These are phyloP conservation scores for Saguinus oedipus DNA, from an alignment of 2,797 vertebrate species.

Conservation along the genomic window DNA sequence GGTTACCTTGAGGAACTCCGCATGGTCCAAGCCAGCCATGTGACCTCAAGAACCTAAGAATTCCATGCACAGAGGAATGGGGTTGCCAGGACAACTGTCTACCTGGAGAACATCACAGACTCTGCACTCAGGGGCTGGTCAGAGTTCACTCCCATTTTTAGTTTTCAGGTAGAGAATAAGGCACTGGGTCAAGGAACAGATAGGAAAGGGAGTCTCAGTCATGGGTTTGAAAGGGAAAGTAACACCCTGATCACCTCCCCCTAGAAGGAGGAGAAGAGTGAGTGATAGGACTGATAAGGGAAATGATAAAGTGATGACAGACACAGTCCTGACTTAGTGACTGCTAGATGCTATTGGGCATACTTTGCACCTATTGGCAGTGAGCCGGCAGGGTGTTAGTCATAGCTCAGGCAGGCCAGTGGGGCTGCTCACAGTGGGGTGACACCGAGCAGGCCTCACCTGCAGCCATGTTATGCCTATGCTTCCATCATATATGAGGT, in stretches of 20 bases:
- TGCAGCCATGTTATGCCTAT: neutral
- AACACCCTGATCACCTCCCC: neutral
- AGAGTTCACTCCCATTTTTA: neutral
- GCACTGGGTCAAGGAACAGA: neutral
- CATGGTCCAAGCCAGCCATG: neutral
- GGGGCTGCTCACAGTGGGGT: neutral
- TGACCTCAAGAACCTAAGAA: neutral
- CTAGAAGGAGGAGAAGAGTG: neutral
- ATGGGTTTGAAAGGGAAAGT: neutral
- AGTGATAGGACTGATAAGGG: neutral
- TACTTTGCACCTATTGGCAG: neutral
- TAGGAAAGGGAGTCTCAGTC: neutral
- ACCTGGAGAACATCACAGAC: neutral
- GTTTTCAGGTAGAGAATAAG: neutral
- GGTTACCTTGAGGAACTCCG: neutral
- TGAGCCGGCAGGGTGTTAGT: neutral
- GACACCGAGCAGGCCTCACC: no score
- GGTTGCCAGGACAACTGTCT: neutral
- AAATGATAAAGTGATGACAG: neutral
- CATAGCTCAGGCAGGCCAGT: neutral
- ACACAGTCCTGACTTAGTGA: neutral
- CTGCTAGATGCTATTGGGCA: neutral
- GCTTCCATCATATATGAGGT: neutral
- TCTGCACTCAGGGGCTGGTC: neutral
- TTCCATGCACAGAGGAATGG: accelerated